These are phyloP conservation scores for Pseudorhiza aurosa DNA, from an alignment of 30 jellyfish, hydroid and myxozoan genomes.

Conservation along the genomic window DNA sequence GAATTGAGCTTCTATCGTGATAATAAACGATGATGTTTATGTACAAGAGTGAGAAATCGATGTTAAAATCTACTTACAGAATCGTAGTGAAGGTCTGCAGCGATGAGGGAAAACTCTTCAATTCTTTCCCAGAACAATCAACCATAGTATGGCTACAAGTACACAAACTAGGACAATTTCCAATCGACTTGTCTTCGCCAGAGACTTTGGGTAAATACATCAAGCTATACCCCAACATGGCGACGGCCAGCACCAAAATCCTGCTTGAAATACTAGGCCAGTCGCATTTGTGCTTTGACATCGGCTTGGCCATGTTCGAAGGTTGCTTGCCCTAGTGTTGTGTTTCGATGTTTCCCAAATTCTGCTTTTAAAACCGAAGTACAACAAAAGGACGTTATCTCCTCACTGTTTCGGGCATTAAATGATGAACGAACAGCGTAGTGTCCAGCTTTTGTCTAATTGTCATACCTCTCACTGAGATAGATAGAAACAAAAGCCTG, in stretches of 20 bases:
- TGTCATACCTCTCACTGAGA: conserved; percentile 63
- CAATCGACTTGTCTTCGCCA: conserved; percentile 62
- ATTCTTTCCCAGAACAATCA: conserved; percentile 60
- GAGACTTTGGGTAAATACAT: conserved; percentile 69
- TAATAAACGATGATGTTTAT: no score
- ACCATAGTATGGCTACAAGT: conserved; percentile 64
- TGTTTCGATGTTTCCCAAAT: conserved; percentile 16
- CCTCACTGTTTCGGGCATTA: conserved; percentile 47
- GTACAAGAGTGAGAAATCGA: conserved; percentile 1
- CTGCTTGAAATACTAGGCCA: neutral
- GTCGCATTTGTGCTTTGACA: neutral
- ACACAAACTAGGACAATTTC: conserved; percentile 73
- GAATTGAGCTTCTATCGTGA: no score
- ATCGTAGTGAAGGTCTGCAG: conserved; percentile 34
- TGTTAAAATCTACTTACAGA: conserved; percentile 54
- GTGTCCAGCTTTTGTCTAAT: conserved; percentile 36
- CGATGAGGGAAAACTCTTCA: conserved; percentile 55
- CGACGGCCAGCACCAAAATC: conserved; percentile 40
- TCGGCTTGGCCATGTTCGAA: conserved; percentile 23
- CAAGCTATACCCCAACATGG: conserved; percentile 71
- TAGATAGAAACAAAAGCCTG: conserved; percentile 40
- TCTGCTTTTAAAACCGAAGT: conserved; percentile 16
- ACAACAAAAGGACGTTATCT: conserved; percentile 47
- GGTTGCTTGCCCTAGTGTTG: conserved; percentile 55
- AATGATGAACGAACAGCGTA: conserved; percentile 55